Percentiles rank a stretch among this genome's conserved stretches.
Conservation (phyloP, 1,140 invertebrate species). For the Chelonus insularis region DNA sequence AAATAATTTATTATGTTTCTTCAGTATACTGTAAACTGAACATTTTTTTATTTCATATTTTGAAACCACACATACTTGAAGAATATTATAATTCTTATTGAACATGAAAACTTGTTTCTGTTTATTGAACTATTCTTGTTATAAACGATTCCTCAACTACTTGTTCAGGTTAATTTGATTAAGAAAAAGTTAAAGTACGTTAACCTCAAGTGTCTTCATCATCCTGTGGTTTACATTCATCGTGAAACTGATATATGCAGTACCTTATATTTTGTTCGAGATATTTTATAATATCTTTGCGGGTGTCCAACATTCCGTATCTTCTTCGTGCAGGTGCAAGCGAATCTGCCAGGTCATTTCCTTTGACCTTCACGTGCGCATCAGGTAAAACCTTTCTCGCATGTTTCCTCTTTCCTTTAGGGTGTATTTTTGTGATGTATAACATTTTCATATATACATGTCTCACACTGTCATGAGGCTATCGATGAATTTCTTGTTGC, state of each 20-base stretch:
- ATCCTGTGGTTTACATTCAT: neutral
- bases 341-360: slow-evolving; percentile 26
- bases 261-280: neutral
- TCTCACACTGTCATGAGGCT: too few species aligned
- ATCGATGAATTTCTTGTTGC: too few species aligned
- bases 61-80: too few species aligned
- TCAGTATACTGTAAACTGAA: too few species aligned
- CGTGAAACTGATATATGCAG: neutral
- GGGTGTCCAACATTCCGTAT: slow-evolving; percentile 22
- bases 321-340: slow-evolving; percentile 22
- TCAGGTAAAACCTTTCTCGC: slow-evolving; percentile 2
- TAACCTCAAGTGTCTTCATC: neutral
- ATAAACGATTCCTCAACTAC: too few species aligned
- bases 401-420: neutral
- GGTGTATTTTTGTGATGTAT: neutral
- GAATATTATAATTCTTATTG: too few species aligned
- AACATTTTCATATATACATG: neutral
- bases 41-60: too few species aligned
- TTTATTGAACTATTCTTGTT: too few species aligned
- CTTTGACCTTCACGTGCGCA: slow-evolving; percentile 23
- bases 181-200: too few species aligned
- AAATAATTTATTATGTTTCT: too few species aligned
- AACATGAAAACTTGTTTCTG: too few species aligned
- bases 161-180: too few species aligned
- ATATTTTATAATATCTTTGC: slow-evolving; percentile 18